A percentile compares a stretch with the other conserved stretches of the same genome.
These are phyloP conservation scores for Crocallis elinguaria DNA, from an alignment of 2,888 invertebrate species.

Conservation along the genomic window DNA sequence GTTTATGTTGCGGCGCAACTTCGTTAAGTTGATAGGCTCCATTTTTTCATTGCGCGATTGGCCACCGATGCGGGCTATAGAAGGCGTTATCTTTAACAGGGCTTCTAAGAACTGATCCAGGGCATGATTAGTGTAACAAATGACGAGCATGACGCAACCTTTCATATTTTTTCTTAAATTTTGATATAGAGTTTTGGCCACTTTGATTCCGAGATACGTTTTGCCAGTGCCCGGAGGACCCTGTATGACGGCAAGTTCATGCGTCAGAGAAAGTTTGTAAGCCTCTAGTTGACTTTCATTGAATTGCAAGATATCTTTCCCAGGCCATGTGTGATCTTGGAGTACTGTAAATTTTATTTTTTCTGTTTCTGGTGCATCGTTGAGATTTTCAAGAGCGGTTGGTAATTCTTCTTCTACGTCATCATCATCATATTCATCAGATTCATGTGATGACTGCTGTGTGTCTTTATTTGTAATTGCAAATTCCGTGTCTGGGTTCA, in stretches of 20 bases:
- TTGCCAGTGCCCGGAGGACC: conserved; percentile 96
- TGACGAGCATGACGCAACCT: conserved; percentile 86
- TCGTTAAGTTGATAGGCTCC: conserved; percentile 71
- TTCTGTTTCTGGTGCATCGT: neutral
- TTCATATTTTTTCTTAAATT: conserved; percentile 63
- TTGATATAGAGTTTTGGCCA: conserved; percentile 87
- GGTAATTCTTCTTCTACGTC: neutral
- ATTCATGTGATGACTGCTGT: neutral
- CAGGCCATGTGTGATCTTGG: conserved; percentile 75
- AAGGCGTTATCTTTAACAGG: conserved; percentile 81
- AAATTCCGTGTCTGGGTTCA: conserved; percentile 39
- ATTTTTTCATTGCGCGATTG: conserved; percentile 84
- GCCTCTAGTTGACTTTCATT: conserved; percentile 88
- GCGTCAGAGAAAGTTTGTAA: conserved; percentile 86
- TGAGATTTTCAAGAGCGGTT: too few species aligned
- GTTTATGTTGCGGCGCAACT: conserved; percentile 46
- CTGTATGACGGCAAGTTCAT: conserved; percentile 91
- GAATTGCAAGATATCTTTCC: conserved; percentile 70
- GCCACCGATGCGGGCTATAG: conserved; percentile 88
- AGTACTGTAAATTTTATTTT: conserved; percentile 49
- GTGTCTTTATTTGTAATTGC: conserved; percentile 13
- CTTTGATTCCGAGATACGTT: conserved; percentile 90
- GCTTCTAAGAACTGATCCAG: conserved; percentile 93
- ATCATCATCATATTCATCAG: neutral
- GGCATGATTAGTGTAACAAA: conserved; percentile 94